Evolutionary conservation across 2,797 vertebrate species (phyloP).

Genomic region (Vultur gryphus): DNA sequence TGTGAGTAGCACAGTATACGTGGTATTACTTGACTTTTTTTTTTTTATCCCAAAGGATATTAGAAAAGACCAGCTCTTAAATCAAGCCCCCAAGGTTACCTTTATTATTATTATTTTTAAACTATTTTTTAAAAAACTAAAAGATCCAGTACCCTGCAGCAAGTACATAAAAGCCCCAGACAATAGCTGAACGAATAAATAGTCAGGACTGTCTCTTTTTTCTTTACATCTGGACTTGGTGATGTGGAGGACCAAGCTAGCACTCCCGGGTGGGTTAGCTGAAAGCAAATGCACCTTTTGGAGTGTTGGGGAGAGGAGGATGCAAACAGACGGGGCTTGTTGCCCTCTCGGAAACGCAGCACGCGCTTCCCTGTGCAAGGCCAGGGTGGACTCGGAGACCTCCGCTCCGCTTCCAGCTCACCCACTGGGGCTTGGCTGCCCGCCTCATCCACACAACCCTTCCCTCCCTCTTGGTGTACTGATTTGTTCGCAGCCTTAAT

Average conservation of each 20-base stretch:
- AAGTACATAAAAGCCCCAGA: not conserved
- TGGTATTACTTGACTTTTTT: not conserved
- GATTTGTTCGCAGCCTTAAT: not conserved
- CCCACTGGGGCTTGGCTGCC: not conserved
- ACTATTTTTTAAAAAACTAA: not conserved
- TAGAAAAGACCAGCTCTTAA: conserved; percentile 17
- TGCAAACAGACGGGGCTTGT: not conserved
- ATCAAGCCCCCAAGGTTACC: not conserved
- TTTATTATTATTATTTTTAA: not conserved
- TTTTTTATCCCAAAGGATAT: not conserved
- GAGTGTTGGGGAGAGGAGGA: not conserved
- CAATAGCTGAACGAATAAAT: not conserved
- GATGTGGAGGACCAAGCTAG: not conserved
- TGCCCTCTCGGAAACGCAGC: not conserved
- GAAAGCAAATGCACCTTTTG: not conserved
- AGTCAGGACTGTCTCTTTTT: not conserved
- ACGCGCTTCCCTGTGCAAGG: fast-evolving
- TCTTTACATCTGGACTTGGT: not conserved
- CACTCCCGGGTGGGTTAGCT: not conserved
- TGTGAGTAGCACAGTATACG: not conserved
- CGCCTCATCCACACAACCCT: fast-evolving
- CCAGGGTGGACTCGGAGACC: not conserved
- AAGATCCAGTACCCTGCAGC: not conserved
- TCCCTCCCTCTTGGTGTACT: not conserved
- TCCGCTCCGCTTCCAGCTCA: not conserved